phyloP scores from a whole-genome alignment of 2,888 invertebrate genomes.

The Drosophila anomelani region DNA sequence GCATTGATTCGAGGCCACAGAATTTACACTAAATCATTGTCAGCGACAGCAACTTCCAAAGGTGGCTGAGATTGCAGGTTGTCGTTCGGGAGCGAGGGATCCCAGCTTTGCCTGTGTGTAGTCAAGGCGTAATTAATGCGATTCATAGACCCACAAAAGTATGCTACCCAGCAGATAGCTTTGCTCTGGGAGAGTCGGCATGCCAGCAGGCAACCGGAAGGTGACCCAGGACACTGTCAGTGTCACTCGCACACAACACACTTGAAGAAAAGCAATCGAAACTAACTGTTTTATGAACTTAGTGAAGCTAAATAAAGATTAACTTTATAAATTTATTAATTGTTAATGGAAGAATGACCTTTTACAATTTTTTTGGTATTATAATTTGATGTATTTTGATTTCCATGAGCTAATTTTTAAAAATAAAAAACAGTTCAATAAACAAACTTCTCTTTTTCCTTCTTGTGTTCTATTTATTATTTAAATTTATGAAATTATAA shows the following conservation, averaged over 20 bases:
- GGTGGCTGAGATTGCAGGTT: constrained; percentile 14
- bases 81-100: constrained; percentile 5
- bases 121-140: constrained; percentile 79
- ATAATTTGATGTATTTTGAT: no score
- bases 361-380: no score
- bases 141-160: constrained; percentile 54
- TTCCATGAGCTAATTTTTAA: no score
- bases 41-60: constrained; percentile 33
- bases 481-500: no score
- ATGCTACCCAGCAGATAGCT: constrained; percentile 9
- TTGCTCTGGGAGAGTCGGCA: background rate
- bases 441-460: background rate
- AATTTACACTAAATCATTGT: constrained; percentile 57
- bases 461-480: background rate
- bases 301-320: no score
- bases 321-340: no score
- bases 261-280: background rate
- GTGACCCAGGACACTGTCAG: constrained; percentile 49
- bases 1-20: constrained; percentile 40
- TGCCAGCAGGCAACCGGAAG: constrained; percentile 41
- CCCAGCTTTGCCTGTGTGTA: constrained; percentile 2
- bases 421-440: no score
- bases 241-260: constrained; percentile 28
- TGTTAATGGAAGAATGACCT: no score
- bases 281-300: no score